Conservation (phyloP, 2,797 vertebrate species). For the Etheostoma nigrum region DNA sequence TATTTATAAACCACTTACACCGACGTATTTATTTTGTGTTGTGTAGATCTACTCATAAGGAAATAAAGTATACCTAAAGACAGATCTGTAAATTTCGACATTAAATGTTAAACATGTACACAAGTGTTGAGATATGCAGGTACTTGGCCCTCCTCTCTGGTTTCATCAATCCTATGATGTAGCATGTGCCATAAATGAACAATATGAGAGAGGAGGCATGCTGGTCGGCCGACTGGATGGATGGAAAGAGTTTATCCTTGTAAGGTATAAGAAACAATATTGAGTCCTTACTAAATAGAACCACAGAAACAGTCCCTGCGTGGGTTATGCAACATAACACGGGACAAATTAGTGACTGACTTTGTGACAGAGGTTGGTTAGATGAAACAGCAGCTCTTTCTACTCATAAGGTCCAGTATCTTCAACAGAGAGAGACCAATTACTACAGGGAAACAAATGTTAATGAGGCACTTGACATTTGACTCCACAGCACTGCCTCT, state of each 20-base stretch:
- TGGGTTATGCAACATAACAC: conserved; percentile 19
- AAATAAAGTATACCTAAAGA: neutral
- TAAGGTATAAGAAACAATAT: neutral
- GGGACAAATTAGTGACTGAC: neutral
- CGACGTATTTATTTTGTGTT: neutral
- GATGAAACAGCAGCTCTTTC: conserved; percentile 27
- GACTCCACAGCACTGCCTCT: conserved; percentile 70
- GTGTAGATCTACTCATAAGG: neutral
- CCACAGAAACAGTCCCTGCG: neutral
- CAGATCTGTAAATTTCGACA: neutral
- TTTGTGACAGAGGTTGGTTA: conserved; percentile 26
- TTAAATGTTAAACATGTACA: neutral
- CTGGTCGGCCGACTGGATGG: conserved; percentile 10
- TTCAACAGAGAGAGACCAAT: conserved; percentile 66
- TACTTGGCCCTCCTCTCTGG: neutral
- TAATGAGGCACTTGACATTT: conserved; percentile 88
- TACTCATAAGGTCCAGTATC: conserved; percentile 26
- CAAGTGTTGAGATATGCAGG: neutral
- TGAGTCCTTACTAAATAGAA: neutral
- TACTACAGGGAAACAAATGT: conserved; percentile 77
- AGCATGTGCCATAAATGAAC: conserved; percentile 12
- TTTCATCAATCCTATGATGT: neutral
- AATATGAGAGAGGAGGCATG: conserved; percentile 8
- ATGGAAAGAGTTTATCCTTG: neutral
- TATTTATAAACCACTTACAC: neutral